Evolutionary conservation across 2,113 vertebrate genomes (phyloP).

Genomic region (Xenopus borealis): DNA sequence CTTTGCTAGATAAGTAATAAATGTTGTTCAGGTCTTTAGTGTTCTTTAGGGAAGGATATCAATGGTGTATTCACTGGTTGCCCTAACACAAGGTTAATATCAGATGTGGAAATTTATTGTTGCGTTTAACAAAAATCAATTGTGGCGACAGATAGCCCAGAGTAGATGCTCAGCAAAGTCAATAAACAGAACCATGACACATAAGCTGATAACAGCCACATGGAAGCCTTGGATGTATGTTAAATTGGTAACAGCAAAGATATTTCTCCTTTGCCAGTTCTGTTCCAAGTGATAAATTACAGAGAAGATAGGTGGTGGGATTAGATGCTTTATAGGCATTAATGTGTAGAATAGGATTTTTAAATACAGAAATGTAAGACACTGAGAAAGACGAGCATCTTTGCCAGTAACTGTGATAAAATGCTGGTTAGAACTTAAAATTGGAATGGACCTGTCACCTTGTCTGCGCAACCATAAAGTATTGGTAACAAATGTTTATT

Average conservation of each 20-base stretch:
- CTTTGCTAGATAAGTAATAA: neutral
- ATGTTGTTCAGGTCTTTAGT: neutral
- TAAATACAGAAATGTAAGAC: neutral
- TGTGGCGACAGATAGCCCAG: neutral
- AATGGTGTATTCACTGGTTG: neutral
- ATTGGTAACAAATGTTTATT: neutral
- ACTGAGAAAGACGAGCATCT: neutral
- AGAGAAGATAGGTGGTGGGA: constrained; percentile 3
- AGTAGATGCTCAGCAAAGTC: neutral
- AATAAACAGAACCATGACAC: neutral
- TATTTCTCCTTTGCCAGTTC: constrained; percentile 16
- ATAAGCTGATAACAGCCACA: neutral
- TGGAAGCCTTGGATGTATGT: neutral
- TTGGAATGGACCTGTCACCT: constrained; percentile 6
- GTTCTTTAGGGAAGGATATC: neutral
- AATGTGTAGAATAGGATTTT: constrained; percentile 5
- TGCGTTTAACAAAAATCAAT: neutral
- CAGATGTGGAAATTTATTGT: neutral
- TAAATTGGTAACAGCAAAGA: neutral
- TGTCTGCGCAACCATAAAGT: neutral
- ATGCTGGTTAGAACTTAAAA: neutral
- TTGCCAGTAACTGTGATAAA: constrained; percentile 25
- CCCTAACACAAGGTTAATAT: neutral
- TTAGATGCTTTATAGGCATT: neutral
- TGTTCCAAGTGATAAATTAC: constrained; percentile 32